Base-by-base conservation (phyloP, 2,888 invertebrate genomes). In the Blastobasis lacticolella region DNA sequence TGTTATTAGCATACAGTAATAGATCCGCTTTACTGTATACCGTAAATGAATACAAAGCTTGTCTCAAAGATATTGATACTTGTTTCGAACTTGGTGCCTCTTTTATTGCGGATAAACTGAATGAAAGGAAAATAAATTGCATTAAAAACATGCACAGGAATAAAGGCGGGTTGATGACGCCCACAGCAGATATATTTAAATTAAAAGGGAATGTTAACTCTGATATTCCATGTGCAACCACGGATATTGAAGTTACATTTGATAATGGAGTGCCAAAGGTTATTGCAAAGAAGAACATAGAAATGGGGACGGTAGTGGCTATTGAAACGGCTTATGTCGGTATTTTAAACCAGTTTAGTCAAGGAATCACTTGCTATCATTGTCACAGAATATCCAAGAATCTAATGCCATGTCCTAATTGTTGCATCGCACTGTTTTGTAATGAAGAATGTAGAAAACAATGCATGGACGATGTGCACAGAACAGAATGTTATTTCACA, bases 381-480 rank as follows among this genome's bases (percentile, higher is more conserved):
- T 71, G 70, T 41, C 59, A 63, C 9, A 63, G 56, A 46, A 45
- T 57, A 9, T 10, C 48, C 37, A 49, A 61, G 6, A 66, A 66
- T 48, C 54, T 71, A 44, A 57, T 62, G n/a, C 69, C 70, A 0
- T 71, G 70, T 45, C 59, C 64, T 5, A 52, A 49, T 5, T 71
- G 70, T 45, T 57, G 55, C 46, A 5, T 8, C 9, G 64, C 55
- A 5, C 45, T 69, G 9, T 71, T 66, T 48, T 71, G 70, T 49
- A 50, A 57, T 53, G 55, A 63, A 9, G 9, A 50, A 5, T 71
- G 70, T 50, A 63, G 51, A 53, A 42, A 45, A 9, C 41, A 47
- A 7, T 61, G 63, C 49, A 5, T 53, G 10, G 38, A 51, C 0
- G 60, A 66, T 42, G 66, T 61, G 23, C 70, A 71, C 44, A 44